Percentiles rank a stretch among this genome's conserved stretches.
Conservation (phyloP, 2,888 invertebrate genomes). For the Lysandra bellargus region DNA sequence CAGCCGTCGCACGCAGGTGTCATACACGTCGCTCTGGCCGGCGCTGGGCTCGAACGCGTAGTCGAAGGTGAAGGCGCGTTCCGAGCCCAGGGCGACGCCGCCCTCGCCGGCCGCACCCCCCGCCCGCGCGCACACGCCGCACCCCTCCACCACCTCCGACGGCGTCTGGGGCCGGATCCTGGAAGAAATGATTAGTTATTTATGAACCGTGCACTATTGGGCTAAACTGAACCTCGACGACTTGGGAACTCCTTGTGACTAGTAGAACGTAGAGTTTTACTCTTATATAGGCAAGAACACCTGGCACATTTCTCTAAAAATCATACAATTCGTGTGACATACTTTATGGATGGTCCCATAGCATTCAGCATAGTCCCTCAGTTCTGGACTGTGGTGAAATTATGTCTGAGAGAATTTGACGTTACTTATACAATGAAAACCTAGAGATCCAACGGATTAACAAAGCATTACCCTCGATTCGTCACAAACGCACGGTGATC, state of each 20-base stretch:
- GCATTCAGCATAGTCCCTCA: too few species aligned
- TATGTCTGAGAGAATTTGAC: too few species aligned
- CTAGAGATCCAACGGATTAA: background rate
- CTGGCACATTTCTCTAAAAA: too few species aligned
- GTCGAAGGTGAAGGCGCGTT: conserved; percentile 98
- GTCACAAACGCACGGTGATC: conserved; percentile 7
- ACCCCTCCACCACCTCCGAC: conserved; percentile 96
- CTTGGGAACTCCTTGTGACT: too few species aligned
- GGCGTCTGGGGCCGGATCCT: conserved; percentile 97
- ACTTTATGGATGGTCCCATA: too few species aligned
- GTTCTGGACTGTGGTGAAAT: too few species aligned
- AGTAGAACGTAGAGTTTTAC: too few species aligned
- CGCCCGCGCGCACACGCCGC: conserved; percentile 94
- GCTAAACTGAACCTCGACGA: too few species aligned
- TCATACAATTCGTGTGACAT: too few species aligned
- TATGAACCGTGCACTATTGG: too few species aligned
- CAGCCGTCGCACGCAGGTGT: conserved; percentile 89
- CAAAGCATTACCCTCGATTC: conserved; percentile 2
- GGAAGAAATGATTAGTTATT: conserved; percentile 40
- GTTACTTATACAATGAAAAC: background rate
- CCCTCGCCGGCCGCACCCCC: conserved; percentile 94
- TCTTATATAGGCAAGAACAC: too few species aligned
- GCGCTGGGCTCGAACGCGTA: conserved; percentile 93
- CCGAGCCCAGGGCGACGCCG: conserved; percentile 94
- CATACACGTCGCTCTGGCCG: conserved; percentile 89